A percentile compares a stretch with the other conserved stretches of the same genome.
Conservation (phyloP, 1,140 invertebrate genomes). For the Hetaerina americana region DNA sequence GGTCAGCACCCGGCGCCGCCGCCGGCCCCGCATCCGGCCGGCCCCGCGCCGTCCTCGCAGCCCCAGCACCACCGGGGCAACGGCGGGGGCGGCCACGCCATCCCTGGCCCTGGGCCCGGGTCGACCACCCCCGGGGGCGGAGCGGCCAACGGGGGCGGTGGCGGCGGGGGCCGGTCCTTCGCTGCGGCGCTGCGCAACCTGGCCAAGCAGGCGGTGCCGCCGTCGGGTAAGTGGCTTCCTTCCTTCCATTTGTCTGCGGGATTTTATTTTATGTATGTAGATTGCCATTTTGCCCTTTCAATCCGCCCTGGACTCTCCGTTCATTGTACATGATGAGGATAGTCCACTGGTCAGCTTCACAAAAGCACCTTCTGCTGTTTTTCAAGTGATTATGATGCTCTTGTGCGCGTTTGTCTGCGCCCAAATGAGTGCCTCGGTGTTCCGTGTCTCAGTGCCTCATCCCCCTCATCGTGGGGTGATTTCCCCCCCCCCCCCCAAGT, state of each 20-base stretch:
- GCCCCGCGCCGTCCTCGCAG: constrained; percentile 26
- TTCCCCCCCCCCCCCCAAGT: too few species aligned
- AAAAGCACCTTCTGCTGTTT: too few species aligned
- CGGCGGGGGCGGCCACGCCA: constrained; percentile 28
- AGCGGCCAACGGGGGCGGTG: neutral
- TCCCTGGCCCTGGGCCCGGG: constrained; percentile 33
- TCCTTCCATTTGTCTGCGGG: too few species aligned
- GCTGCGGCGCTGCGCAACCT: constrained; percentile 65
- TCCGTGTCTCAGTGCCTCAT: too few species aligned
- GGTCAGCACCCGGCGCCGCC: neutral
- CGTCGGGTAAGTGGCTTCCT: neutral
- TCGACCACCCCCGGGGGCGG: constrained; percentile 22
- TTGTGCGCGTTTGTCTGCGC: too few species aligned
- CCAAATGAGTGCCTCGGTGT: too few species aligned
- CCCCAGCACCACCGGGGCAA: constrained; percentile 25
- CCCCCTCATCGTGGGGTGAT: too few species aligned
- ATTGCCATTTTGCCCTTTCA: neutral
- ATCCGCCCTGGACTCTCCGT: too few species aligned
- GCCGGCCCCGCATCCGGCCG: neutral
- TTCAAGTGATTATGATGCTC: too few species aligned
- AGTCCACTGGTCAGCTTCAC: too few species aligned
- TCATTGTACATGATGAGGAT: too few species aligned
- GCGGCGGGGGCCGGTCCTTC: constrained; percentile 35
- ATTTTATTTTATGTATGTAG: too few species aligned
- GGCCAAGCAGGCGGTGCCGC: constrained; percentile 60